Conservation (phyloP, 2,797 vertebrate genomes). For the Chelon labrosus region DNA sequence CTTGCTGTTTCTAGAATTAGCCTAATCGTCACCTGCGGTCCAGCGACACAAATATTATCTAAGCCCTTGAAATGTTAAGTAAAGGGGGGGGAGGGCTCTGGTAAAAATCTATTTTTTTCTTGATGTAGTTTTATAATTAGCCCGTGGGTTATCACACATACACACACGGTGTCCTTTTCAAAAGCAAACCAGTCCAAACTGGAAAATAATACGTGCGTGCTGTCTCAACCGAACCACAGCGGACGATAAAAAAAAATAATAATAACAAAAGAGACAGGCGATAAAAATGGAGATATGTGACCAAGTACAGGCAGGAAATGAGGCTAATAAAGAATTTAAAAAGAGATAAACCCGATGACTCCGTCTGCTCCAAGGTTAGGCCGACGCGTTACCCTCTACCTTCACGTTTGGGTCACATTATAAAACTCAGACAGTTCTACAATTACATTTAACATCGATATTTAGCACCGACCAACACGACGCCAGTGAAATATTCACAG, state of each 20-base stretch:
- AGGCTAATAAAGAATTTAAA: constrained; percentile 35
- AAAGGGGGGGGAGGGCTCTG: not conserved
- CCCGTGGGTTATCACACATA: constrained; percentile 40
- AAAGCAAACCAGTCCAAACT: constrained; percentile 80
- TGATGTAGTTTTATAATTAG: constrained; percentile 25
- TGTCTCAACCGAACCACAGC: constrained; percentile 26
- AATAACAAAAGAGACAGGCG: not conserved
- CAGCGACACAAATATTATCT: constrained; percentile 1
- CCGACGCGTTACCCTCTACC: constrained; percentile 43
- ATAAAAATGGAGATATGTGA: not conserved
- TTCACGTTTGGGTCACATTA: constrained; percentile 24
- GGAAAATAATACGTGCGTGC: constrained; percentile 72
- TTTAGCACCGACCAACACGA: not conserved
- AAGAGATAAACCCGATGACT: constrained; percentile 20
- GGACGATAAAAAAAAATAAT: constrained; percentile 14
- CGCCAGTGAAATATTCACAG: not conserved
- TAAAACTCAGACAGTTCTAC: too few species aligned
- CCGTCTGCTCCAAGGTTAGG: constrained; percentile 66
- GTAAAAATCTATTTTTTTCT: not conserved
- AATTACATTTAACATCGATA: not conserved
- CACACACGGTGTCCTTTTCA: constrained; percentile 58
- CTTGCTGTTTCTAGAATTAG: constrained; percentile 66
- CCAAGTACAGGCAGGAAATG: not conserved
- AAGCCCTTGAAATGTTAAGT: constrained; percentile 2
- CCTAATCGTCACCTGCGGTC: constrained; percentile 50